Conservation (phyloP, 2,888 invertebrate species). For the Phalangium opilio region DNA sequence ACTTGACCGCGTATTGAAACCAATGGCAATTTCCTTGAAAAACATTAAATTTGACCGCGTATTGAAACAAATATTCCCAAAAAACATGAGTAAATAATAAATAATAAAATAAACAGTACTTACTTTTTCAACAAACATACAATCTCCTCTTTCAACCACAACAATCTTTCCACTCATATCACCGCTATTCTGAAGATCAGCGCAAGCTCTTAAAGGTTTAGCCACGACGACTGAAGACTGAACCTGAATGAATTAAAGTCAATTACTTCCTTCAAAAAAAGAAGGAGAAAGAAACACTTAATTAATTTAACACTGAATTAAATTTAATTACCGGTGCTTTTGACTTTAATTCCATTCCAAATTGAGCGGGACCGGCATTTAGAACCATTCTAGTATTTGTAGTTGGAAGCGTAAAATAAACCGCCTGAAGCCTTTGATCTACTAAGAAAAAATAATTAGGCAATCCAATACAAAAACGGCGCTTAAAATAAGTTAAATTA, state of each 20-base stretch:
- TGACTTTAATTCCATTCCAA: conserved; percentile 57
- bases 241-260: conserved; percentile 36
- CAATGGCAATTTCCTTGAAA: too few relatives aligned
- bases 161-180: conserved; percentile 55
- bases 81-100: too few relatives aligned
- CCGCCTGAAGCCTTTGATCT: conserved; percentile 41
- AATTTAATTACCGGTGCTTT: conserved; percentile 27
- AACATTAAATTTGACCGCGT: background rate
- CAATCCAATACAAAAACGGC: too few relatives aligned
- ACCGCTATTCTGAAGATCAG: conserved; percentile 41
- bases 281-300: background rate
- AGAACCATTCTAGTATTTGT: conserved; percentile 36
- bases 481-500: too few relatives aligned
- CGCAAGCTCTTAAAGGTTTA: conserved; percentile 49
- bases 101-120: too few relatives aligned
- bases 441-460: too few relatives aligned
- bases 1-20: too few relatives aligned
- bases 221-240: conserved; percentile 49
- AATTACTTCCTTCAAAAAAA: too few relatives aligned
- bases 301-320: background rate
- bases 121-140: conserved; percentile 87
- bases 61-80: too few relatives aligned
- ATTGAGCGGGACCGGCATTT: conserved; percentile 77
- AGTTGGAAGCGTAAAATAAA: conserved; percentile 38
- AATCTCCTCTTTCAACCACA: conserved; percentile 75